Base-by-base conservation (phyloP, 2,888 invertebrate species). In the Tenthredo amoena region DNA sequence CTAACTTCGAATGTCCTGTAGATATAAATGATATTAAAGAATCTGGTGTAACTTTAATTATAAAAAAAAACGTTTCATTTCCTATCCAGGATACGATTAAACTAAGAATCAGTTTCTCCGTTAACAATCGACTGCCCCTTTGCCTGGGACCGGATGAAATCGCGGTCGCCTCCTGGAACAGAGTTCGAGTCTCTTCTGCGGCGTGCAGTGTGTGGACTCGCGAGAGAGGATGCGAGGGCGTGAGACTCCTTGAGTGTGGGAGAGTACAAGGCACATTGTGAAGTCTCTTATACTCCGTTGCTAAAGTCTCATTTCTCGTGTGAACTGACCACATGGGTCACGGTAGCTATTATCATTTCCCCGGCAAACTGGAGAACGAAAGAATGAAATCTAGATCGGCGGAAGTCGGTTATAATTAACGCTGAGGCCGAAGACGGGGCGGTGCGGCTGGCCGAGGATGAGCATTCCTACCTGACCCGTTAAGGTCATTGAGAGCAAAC, bases 301-400 rank as follows among this genome's bases (percentile, higher is more conserved):
- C 86, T 87, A 86, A 87, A 90, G 90, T 91, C 92, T 92, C 91
- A 89, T 92, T 92, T 91, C 92, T 92, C 93, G 93, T 93, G 93
- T 93, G 93, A 93, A 93, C 93, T 93, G 93, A 93, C 93, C 93
- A 93, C 93, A 92, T 91, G 93, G 93, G 93, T 93, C 93, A 93
- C 93, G 83, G 93, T 93, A 92, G 92, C 92, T 93, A 93, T 93
- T 93, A 93, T 93, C 93, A 92, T 93, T 93, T 92, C 92, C 93
- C 92, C 68, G 37, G 65, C 84, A 62, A 74, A 84, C 72, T 71
- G 71, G 74, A 87, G 89, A 88, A 89, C 90, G 90, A 92, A 92
- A 93, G 93, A 93, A 93, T 93, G 93, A 93, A 93, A 93, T 93
- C 93, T 93, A 93, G 93, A 93, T 93, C 93, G 93, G 93, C 93